Evolutionary conservation across 2,888 invertebrate species (phyloP).

Genomic region (Brenthis hecate): DNA sequence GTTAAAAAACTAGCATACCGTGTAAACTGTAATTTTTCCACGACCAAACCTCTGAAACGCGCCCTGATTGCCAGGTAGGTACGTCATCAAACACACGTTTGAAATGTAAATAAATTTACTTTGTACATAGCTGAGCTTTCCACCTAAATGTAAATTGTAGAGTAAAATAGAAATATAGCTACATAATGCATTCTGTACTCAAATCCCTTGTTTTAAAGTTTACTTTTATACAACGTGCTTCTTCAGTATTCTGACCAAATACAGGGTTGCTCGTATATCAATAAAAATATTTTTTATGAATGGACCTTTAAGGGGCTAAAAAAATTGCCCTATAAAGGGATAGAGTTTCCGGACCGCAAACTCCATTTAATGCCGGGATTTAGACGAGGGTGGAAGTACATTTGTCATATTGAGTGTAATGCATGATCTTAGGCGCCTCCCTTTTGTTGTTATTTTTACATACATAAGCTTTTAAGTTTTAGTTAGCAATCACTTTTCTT

Average conservation of each 20-base stretch:
- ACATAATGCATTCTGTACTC: conserved; percentile 15
- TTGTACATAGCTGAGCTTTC: conserved; percentile 25
- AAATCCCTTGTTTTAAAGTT: background rate
- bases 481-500: conserved; percentile 10
- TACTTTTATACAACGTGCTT: conserved; percentile 4
- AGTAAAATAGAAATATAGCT: conserved; percentile 9
- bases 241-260: background rate
- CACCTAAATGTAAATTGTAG: conserved; percentile 22
- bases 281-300: conserved; percentile 26
- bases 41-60: conserved; percentile 25
- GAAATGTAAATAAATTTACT: conserved; percentile 36
- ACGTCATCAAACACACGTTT: conserved; percentile 30
- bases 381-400: conserved; percentile 16
- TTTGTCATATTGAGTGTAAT: conserved; percentile 28
- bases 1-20: conserved; percentile 18
- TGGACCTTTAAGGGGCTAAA: conserved; percentile 19
- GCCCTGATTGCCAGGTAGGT: conserved; percentile 24
- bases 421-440: conserved; percentile 11
- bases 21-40: conserved; percentile 33
- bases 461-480: conserved; percentile 15
- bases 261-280: conserved; percentile 22
- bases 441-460: conserved; percentile 13
- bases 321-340: conserved; percentile 25
- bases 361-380: conserved; percentile 24
- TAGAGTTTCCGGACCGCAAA: conserved; percentile 22